Percentiles rank a stretch among this genome's conserved stretches.
These are phyloP conservation scores for Didymodactylos carnosus DNA, from an alignment of 2,888 invertebrate species.

Conservation along the genomic window DNA sequence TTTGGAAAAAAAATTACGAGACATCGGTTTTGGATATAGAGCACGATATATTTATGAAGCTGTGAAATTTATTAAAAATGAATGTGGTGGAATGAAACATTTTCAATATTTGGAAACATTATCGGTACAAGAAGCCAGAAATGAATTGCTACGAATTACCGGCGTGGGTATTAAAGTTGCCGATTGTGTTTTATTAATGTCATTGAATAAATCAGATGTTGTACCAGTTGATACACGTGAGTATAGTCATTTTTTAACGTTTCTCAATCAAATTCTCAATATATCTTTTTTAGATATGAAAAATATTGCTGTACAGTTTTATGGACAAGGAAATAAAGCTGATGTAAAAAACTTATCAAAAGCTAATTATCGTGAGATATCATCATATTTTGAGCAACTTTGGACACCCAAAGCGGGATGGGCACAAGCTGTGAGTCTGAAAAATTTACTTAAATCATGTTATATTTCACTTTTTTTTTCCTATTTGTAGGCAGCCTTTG, in stretches of 20 bases:
- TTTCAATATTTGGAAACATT: conserved; percentile 46
- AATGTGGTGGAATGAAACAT: conserved; percentile 47
- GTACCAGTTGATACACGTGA: conserved; percentile 92
- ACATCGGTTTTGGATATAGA: conserved; percentile 46
- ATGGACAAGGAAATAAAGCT: neutral
- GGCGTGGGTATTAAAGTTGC: conserved; percentile 90
- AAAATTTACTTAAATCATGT: too few relatives aligned
- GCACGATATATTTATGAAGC: conserved; percentile 38
- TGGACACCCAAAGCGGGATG: conserved; percentile 76
- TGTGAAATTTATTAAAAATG: conserved; percentile 41
- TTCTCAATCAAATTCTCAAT: too few relatives aligned
- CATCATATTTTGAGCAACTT: conserved; percentile 44
- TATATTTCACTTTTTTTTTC: too few relatives aligned
- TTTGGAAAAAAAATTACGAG: conserved; percentile 52
- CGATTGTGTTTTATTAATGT: conserved; percentile 92
- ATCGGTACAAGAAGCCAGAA: conserved; percentile 44
- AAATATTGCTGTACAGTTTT: neutral
- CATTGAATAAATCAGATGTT: conserved; percentile 61
- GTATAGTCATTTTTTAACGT: neutral
- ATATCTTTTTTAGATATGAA: too few relatives aligned
- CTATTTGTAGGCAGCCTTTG: too few relatives aligned
- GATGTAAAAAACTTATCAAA: neutral
- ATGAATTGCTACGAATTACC: conserved; percentile 52
- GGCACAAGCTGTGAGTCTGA: conserved; percentile 77
- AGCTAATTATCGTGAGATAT: neutral